Percentiles rank a stretch among this genome's conserved stretches.
Evolutionary conservation across 2,888 invertebrate genomes (phyloP).

Genomic region (Campopleginae sp.): DNA sequence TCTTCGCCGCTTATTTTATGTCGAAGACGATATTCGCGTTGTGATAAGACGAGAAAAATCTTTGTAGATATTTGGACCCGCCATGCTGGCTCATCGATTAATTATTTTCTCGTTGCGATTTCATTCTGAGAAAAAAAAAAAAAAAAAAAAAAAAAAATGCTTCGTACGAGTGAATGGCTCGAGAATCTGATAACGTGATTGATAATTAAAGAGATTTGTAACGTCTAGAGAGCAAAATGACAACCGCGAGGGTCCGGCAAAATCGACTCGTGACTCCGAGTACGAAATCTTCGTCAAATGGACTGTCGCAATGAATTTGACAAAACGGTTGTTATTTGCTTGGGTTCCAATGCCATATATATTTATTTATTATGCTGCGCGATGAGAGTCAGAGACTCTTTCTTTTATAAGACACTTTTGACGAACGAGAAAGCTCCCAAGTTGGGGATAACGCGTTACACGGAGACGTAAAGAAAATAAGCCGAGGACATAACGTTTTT

Average conservation of each 20-base stretch:
- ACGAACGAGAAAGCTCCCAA: constrained; percentile 14
- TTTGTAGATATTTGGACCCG: constrained; percentile 28
- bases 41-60: constrained; percentile 60
- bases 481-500: constrained; percentile 7
- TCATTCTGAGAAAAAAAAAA: background rate
- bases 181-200: background rate
- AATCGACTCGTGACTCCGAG: background rate
- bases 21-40: constrained; percentile 45
- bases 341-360: constrained; percentile 49
- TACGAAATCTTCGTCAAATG: background rate
- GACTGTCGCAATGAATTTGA: background rate
- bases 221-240: background rate
- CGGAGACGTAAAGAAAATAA: background rate
- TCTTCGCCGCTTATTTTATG: constrained; percentile 19
- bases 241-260: background rate
- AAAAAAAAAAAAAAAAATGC: background rate
- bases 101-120: constrained; percentile 16
- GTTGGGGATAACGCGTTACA: background rate
- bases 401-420: constrained; percentile 26
- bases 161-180: background rate
- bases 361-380: constrained; percentile 54
- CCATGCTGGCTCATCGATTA: background rate
- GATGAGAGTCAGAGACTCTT: constrained; percentile 23
- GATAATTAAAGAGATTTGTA: background rate
- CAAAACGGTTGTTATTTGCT: constrained; percentile 16